Base-by-base conservation (phyloP, 2,888 invertebrate genomes). In the Seira sanloemensis region DNA sequence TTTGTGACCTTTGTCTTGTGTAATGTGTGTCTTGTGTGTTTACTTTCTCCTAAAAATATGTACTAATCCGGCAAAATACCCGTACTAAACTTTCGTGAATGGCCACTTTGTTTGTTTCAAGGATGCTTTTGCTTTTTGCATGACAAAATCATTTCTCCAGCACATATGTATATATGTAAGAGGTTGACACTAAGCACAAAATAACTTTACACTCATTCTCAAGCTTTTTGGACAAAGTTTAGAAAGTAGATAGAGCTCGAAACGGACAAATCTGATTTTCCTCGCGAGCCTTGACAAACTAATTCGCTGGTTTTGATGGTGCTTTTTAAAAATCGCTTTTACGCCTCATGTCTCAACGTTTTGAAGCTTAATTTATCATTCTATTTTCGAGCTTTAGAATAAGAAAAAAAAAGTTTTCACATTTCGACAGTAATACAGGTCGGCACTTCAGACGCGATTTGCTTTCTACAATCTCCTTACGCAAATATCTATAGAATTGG, bases 1-100 rank as follows among this genome's bases (percentile, higher is more conserved):
- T 78, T 4, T 37, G 78, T 78, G 72, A 72, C 78, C 78, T 46
- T 78, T 78, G 72, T 78, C 50, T 72, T n/a, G n/a, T n/a, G n/a
- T n/a, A n/a, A n/a, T n/a, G n/a, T n/a, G n/a, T n/a, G n/a, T n/a
- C n/a, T n/a, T n/a, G n/a, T 67, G 21, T 50, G 16, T n/a, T 23
- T 50, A 37, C 46, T 7, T n/a, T 77, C 1, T 26, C 50, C 71
- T 66, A 9, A 50, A 23, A 72, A 46, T n/a, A n/a, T n/a, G n/a
- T 19, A 37, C 26, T 18, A 54, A 78, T 50, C 72, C 78, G 65
- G 72, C 50, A 25, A 78, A 72, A 25, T 71, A 78, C 78, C 69
- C 78, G 78, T 37, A 5, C 12, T 37, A 37, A 37, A 37, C 5
- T 12, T 12, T 37, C 12, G 5, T 37, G 12, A 37, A 37, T 37